phyloP scores from a whole-genome alignment of 2,888 invertebrate species.

The Desoria tigrina region DNA sequence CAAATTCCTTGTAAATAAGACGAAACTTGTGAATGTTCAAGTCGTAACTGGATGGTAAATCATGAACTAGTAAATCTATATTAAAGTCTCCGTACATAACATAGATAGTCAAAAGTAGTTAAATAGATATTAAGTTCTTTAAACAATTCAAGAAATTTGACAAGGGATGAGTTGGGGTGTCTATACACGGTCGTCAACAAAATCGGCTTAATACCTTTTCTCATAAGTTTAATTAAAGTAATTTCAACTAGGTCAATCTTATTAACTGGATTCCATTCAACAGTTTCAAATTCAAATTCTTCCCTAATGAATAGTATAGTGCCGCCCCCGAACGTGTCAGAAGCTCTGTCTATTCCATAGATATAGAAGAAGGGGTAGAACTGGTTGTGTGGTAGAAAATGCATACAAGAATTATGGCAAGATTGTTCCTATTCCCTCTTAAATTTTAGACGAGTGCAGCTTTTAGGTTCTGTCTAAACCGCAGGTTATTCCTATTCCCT shows the following conservation, averaged over 20 bases:
- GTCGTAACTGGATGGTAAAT: too few species aligned
- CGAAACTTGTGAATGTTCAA: neutral
- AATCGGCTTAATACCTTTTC: neutral
- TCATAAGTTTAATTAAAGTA: neutral
- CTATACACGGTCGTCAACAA: neutral
- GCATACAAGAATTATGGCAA: too few species aligned
- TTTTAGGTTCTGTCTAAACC: too few species aligned
- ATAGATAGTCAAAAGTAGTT: neutral
- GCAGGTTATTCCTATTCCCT: too few species aligned
- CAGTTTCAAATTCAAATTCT: neutral
- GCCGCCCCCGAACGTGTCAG: neutral
- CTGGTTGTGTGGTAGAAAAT: too few species aligned
- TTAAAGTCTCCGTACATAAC: neutral
- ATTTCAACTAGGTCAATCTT: neutral
- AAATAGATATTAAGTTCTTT: conserved; percentile 2
- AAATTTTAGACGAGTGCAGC: too few species aligned
- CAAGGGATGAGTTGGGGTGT: neutral
- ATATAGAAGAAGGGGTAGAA: too few species aligned
- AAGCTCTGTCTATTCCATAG: too few species aligned
- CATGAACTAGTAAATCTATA: neutral
- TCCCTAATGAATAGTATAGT: neutral
- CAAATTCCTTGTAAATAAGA: neutral
- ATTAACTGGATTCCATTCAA: neutral
- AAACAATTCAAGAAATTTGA: neutral
- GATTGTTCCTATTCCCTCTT: too few species aligned